Evolutionary conservation across 2,797 vertebrate species (phyloP).

Genomic region (Mus minutoides): DNA sequence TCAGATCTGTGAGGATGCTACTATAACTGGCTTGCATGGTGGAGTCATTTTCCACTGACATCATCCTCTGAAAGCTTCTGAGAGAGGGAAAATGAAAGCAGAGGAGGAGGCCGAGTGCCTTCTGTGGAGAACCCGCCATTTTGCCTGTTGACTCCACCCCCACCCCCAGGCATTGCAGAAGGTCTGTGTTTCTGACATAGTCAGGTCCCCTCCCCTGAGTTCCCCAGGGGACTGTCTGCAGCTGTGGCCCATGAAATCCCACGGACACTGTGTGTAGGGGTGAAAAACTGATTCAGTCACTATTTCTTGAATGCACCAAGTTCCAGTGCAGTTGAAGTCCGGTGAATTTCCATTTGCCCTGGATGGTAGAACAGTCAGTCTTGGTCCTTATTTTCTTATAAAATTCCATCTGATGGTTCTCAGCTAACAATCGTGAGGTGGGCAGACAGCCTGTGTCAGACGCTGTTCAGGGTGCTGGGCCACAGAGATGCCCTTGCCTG

Average conservation of each 20-base stretch:
- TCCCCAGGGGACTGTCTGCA: neutral
- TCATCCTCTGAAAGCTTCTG: slow-evolving; percentile 50
- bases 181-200: neutral
- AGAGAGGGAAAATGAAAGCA: neutral
- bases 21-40: slow-evolving; percentile 44
- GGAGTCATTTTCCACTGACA: slow-evolving; percentile 68
- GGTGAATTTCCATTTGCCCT: neutral
- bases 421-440: neutral
- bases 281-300: neutral
- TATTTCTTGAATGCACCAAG: neutral
- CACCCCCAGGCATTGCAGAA: neutral
- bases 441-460: neutral
- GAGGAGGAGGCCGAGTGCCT: fast-evolving
- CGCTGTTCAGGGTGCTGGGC: neutral
- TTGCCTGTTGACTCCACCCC: neutral
- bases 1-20: slow-evolving; percentile 51
- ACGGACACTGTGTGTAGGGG: neutral
- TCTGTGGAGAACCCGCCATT: neutral
- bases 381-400: neutral
- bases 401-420: neutral
- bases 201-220: neutral
- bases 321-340: neutral
- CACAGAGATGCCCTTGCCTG: neutral
- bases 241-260: neutral
- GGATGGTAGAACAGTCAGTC: neutral